A percentile compares a stretch with the other conserved stretches of the same genome.
Evolutionary conservation across 2,888 invertebrate genomes (phyloP).

Genomic region (Cylloceria caligata): DNA sequence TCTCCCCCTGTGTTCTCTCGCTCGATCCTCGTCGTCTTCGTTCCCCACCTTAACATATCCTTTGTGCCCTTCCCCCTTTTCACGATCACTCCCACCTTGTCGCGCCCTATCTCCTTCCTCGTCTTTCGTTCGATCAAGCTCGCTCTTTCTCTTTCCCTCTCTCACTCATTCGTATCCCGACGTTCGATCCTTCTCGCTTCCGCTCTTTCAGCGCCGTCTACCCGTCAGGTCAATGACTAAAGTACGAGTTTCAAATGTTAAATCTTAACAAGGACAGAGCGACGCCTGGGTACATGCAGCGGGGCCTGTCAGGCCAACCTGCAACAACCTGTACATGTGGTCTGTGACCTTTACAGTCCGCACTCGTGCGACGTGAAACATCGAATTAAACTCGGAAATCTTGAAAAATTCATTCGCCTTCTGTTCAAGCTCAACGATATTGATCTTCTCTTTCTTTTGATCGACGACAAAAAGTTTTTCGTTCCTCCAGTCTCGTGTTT

Average conservation of each 20-base stretch:
- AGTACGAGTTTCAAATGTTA: conserved; percentile 72
- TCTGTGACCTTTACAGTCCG: conserved; percentile 66
- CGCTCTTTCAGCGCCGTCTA: conserved; percentile 75
- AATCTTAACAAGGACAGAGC: conserved; percentile 71
- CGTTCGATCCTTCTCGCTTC: conserved; percentile 34
- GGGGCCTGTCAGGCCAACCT: conserved; percentile 67
- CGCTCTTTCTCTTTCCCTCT: neutral
- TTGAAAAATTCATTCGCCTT: neutral
- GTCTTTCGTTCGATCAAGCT: conserved; percentile 7
- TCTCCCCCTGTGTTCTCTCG: conserved; percentile 15
- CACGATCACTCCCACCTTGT: conserved; percentile 6
- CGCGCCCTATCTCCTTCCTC: neutral
- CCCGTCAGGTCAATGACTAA: conserved; percentile 77
- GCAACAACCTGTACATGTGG: conserved; percentile 68
- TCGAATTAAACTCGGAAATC: neutral
- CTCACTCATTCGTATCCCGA: neutral
- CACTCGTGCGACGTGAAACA: conserved; percentile 24
- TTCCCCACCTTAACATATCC: conserved; percentile 21
- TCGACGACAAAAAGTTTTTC: conserved; percentile 14
- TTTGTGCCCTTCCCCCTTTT: conserved; percentile 40
- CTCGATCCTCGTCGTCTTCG: conserved; percentile 16
- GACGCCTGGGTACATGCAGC: conserved; percentile 45
- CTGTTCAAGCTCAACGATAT: neutral
- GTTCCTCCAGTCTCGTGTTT: neutral
- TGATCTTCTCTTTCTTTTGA: neutral